Conservation (phyloP, 2,113 vertebrate genomes). For the Dasypus novemcinctus region DNA sequence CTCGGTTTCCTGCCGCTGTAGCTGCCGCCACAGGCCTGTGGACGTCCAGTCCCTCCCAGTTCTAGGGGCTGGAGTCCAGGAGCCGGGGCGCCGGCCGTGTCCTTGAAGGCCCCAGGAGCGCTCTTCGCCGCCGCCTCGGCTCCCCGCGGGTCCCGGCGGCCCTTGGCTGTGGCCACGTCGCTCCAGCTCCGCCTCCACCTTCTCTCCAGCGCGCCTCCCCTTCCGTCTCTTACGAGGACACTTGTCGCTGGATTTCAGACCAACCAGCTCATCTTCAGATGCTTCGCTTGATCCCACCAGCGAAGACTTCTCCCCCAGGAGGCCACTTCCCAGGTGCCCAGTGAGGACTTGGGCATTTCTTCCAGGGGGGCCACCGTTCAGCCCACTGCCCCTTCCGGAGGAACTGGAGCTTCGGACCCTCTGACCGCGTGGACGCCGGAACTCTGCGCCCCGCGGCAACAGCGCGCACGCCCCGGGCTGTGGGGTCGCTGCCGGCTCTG, state of each 20-base stretch:
- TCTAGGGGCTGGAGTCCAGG: background rate
- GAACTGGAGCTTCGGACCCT: background rate
- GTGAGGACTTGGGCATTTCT: background rate
- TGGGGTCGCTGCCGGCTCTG: background rate
- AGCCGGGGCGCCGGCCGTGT: too few relatives aligned
- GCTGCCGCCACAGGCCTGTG: too few relatives aligned
- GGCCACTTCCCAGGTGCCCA: background rate
- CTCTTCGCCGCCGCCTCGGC: background rate
- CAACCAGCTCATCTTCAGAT: background rate
- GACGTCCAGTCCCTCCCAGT: too few relatives aligned
- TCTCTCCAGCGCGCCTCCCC: background rate
- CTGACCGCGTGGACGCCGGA: too few relatives aligned
- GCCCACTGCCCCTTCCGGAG: too few relatives aligned
- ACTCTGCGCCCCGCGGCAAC: too few relatives aligned
- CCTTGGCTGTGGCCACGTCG: background rate
- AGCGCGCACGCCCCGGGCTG: too few relatives aligned
- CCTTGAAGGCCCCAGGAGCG: too few relatives aligned
- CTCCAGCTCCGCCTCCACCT: background rate
- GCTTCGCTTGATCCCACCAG: too few relatives aligned
- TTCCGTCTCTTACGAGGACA: background rate
- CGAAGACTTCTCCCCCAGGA: background rate
- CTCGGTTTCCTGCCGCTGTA: accelerated
- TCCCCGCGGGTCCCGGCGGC: background rate
- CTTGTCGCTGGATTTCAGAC: background rate
- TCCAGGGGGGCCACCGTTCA: background rate